Base-by-base conservation (phyloP, 1,140 invertebrate genomes). In the Latrodectus geometricus region DNA sequence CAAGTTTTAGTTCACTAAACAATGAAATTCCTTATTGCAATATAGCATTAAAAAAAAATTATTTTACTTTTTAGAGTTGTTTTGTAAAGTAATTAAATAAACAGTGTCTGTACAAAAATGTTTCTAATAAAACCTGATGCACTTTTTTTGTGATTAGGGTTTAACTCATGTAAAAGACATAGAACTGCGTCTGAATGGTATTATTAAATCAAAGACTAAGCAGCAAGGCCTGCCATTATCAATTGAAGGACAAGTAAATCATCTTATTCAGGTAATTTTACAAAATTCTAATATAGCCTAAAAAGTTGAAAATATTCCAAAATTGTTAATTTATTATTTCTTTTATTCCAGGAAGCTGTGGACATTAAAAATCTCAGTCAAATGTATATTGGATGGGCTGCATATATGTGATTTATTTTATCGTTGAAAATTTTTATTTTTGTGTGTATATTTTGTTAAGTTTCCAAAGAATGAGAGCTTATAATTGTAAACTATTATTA, bases 371-470 rank as follows among this genome's bases (percentile, higher is more conserved):
- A 98, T 91, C 92, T 99, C 1, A 96, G 96, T 89, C 95, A 96
- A 91, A 99, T 99, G 98, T 99, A 97, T 90, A 93, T 96, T 87
- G 98, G 98, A 12, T 99, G 98, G 98, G 95, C 95, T 69, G 92
- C 96, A 11, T 97, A 94, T 90, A 91, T 97, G 88, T 97, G 88
- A 91, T 35, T 35, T 35, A 35, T 5, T 35, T 35, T 35, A 35
- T 35, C 5, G 5, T 5, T 3, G 35, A 5, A 35, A 35, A 35
- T 35, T 35, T n/a, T 35, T 35, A 35, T 35, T 35, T 35, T 35
- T 35, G 35, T 35, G 35, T 35, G 5, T 35, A 35, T 35, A 35
- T 35, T 5, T 35, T 35, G 35, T 35, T 35, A 35, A 35, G 35
- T 35, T 35, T 35, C 35, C 5, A 35, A 35, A 35, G 35, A 35